These are phyloP conservation scores for Scaptomyza montana DNA, from an alignment of 1,140 invertebrate genomes.

Conservation along the genomic window DNA sequence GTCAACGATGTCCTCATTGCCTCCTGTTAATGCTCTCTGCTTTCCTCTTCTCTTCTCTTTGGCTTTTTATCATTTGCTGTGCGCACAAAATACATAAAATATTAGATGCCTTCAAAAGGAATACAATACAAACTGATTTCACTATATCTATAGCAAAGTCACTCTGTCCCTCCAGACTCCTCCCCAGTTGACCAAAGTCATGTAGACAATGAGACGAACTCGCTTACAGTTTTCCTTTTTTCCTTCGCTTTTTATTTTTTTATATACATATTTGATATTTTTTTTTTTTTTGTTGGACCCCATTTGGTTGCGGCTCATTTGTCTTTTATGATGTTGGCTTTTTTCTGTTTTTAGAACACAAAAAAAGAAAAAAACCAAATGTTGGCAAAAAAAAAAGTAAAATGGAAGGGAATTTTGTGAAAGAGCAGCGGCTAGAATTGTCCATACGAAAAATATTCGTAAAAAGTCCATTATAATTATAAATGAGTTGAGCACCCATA, in stretches of 20 bases:
- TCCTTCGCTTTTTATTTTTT: neutral
- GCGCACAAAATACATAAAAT: constrained; percentile 76
- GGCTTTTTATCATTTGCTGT: constrained; percentile 49
- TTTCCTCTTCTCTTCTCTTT: neutral
- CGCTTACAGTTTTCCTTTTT: constrained; percentile 33
- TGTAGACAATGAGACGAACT: constrained; percentile 49
- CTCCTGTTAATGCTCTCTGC: too few relatives aligned
- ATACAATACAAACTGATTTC: constrained; percentile 81
- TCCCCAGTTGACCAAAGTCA: constrained; percentile 49
- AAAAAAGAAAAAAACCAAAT: constrained; percentile 35
- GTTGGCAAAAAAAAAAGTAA: constrained; percentile 29
- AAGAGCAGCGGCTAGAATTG: constrained; percentile 15
- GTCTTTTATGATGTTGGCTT: constrained; percentile 76
- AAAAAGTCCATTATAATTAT: constrained; percentile 82
- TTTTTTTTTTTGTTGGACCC: constrained; percentile 20
- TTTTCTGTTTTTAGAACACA: constrained; percentile 40
- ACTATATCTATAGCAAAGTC: constrained; percentile 18
- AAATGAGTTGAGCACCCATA: constrained; percentile 80
- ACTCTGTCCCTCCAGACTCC: constrained; percentile 6
- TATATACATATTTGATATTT: neutral
- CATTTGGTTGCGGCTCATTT: constrained; percentile 76
- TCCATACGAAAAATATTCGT: constrained; percentile 53
- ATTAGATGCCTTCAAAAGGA: constrained; percentile 79
- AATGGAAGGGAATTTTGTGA: neutral
- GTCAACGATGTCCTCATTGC: constrained; percentile 12